Conservation (phyloP, 2,888 invertebrate species). For the Cylloceria caligata region DNA sequence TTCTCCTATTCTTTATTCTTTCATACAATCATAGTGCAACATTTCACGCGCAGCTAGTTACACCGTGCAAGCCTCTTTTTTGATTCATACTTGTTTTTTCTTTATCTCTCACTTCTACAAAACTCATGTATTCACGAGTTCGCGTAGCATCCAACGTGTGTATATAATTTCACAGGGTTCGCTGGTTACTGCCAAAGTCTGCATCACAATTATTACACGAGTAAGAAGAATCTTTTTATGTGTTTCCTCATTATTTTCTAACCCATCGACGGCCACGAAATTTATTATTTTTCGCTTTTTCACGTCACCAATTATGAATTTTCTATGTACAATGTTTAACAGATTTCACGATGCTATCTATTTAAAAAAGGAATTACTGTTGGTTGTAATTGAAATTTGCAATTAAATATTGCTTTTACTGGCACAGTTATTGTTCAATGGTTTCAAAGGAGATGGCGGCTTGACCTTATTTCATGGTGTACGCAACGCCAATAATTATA, state of each 20-base stretch:
- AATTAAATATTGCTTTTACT: neutral
- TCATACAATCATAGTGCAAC: constrained; percentile 47
- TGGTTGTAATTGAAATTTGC: neutral
- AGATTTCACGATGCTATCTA: too few relatives aligned
- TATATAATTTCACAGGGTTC: constrained; percentile 53
- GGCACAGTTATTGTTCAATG: too few relatives aligned
- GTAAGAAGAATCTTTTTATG: neutral
- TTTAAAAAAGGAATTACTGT: too few relatives aligned
- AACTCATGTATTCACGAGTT: constrained; percentile 9
- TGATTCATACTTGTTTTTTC: constrained; percentile 15
- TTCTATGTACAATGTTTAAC: neutral
- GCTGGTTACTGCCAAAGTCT: constrained; percentile 39
- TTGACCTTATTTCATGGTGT: too few relatives aligned
- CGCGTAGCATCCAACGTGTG: constrained; percentile 29
- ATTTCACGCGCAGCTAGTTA: constrained; percentile 41
- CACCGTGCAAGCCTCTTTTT: constrained; percentile 36
- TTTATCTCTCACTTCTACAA: constrained; percentile 22
- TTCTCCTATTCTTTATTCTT: constrained; percentile 58
- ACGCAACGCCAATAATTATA: too few relatives aligned
- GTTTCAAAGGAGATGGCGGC: too few relatives aligned
- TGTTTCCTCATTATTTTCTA: constrained; percentile 22
- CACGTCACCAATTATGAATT: neutral
- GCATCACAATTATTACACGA: neutral
- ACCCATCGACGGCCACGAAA: neutral
- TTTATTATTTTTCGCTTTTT: neutral